Evolutionary conservation across 2,888 invertebrate genomes (phyloP).

Genomic region (Tricholauxania praeusta): DNA sequence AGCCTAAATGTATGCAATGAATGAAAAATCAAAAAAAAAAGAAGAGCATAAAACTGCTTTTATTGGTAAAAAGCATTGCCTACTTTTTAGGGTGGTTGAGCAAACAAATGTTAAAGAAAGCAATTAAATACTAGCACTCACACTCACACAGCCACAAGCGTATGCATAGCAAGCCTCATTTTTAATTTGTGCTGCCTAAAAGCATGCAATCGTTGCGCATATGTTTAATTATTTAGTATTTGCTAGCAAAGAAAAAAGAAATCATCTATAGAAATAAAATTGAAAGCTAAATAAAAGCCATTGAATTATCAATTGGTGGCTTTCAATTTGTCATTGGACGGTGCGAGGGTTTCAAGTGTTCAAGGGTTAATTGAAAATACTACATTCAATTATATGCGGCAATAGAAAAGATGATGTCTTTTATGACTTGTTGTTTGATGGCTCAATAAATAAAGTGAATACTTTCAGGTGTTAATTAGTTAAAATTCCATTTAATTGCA

Average conservation of each 20-base stretch:
- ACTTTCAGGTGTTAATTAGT: conserved; percentile 61
- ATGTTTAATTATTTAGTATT: conserved; percentile 28
- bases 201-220: conserved; percentile 5
- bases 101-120: no score
- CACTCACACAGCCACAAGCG: not conserved
- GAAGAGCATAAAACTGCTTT: not conserved
- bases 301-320: not conserved
- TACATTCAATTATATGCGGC: no score
- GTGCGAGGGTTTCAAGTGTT: not conserved
- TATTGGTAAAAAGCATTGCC: conserved; percentile 10
- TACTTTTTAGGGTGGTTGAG: conserved; percentile 13
- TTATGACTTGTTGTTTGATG: conserved; percentile 1
- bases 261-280: not conserved
- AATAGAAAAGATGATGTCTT: conserved; percentile 2
- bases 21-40: conserved; percentile 22
- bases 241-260: conserved; percentile 9
- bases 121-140: not conserved
- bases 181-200: conserved; percentile 10
- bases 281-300: not conserved
- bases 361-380: conserved; percentile 42
- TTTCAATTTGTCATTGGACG: not conserved
- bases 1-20: conserved; percentile 56
- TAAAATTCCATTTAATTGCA: conserved; percentile 63
- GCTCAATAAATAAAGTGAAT: conserved; percentile 39
- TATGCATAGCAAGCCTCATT: not conserved